Base-by-base conservation (phyloP, 2,888 invertebrate species). In the Leptopilina myrica region DNA sequence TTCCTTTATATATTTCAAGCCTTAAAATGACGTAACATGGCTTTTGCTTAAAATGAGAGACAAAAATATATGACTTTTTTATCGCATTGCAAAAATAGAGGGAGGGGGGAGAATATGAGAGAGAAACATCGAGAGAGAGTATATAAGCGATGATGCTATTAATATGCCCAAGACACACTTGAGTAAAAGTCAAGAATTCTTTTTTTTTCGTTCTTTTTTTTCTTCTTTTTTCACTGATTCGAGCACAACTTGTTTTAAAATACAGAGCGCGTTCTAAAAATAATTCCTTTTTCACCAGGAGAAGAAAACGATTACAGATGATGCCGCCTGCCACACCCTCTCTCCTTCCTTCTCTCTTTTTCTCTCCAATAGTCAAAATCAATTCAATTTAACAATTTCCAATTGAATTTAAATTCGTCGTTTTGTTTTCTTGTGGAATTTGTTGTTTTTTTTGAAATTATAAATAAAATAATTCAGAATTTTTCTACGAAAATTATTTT, bases 111-210 rank as follows among this genome's bases (percentile, higher is more conserved):
- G 46, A 7, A 5, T 9, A 46, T 46, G 46, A 43, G 11, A n/a
- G 56, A 40, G 73, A 40, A 73, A 26, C 53, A 56, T 56, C 33
- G 56, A 73, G 49, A 49, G 49, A 49, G 49, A 49, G 49, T 49
- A 49, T 12, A 73, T 73, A 73, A 73, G 73, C 73, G 73, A 53
- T 73, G 73, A 53, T 73, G 73, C 73, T 73, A 73, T 73, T 73
- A 73, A 73, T 73, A 73, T 56, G 56, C 56, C 11, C 33, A n/a
- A n/a, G 56, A n/a, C 73, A 53, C 33, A 14, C 73, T 73, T 26
- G 33, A 73, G 73, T 73, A 56, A 56, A 12, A 73, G 56, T 33
- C 5, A 73, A 11, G 56, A 73, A 56, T 73, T 73, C 56, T 73
- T 56, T 26, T 33, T 33, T 33, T 33, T 33, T 33, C 33, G 2